phyloP scores from a whole-genome alignment of 1,140 invertebrate species.

The Drosophila repletoides region DNA sequence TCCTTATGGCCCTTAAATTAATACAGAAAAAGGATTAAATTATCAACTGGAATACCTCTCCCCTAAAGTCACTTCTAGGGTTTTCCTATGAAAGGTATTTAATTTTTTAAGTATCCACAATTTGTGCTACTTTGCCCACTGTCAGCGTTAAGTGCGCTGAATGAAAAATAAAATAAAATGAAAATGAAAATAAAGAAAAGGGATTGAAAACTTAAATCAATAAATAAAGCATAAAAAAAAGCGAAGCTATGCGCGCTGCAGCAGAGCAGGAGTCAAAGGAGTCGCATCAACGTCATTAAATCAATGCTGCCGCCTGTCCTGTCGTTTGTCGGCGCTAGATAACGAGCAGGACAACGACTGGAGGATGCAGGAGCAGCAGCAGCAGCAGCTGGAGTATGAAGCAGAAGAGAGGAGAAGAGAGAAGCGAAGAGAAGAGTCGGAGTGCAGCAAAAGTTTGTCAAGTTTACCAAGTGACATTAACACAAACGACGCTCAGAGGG shows the following conservation, averaged over 20 bases:
- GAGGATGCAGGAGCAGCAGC: background rate
- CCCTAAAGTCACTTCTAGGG: too few species aligned
- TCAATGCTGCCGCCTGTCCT: constrained; percentile 71
- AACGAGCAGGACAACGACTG: constrained; percentile 52
- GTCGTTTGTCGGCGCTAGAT: constrained; percentile 67
- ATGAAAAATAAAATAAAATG: constrained; percentile 39
- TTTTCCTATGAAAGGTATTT: too few species aligned
- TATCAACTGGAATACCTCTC: too few species aligned
- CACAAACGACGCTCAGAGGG: constrained; percentile 58
- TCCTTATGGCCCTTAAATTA: too few species aligned
- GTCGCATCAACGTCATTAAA: constrained; percentile 81
- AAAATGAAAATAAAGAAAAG: constrained; percentile 59
- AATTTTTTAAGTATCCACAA: too few species aligned
- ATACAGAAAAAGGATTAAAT: too few species aligned
- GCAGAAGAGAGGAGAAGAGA: constrained; percentile 14
- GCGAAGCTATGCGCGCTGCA: background rate
- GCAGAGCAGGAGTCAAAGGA: constrained; percentile 26
- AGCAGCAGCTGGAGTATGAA: constrained; percentile 17
- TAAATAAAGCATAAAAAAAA: constrained; percentile 72
- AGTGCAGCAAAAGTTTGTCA: constrained; percentile 39
- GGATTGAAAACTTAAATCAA: constrained; percentile 81
- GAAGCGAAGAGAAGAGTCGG: background rate
- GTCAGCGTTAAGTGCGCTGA: constrained; percentile 59
- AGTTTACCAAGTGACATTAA: constrained; percentile 78
- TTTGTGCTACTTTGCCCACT: too few species aligned